A percentile compares a stretch with the other conserved stretches of the same genome.
These are phyloP conservation scores for Malurus cyaneus DNA, from an alignment of 2,113 vertebrate species.

Conservation along the genomic window DNA sequence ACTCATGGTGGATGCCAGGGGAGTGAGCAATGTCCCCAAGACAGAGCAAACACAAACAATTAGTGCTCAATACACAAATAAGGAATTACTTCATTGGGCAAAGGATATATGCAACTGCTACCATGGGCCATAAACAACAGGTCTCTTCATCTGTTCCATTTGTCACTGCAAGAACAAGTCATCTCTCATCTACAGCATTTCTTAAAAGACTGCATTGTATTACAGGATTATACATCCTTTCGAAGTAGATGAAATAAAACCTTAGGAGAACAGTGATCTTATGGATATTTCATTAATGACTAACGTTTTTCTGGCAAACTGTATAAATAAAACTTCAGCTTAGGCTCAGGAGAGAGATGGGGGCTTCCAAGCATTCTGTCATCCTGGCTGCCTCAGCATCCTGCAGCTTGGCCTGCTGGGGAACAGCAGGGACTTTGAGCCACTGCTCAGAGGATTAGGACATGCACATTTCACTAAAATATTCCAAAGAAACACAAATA, in stretches of 20 bases:
- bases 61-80: not conserved
- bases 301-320: conserved; percentile 16
- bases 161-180: not conserved
- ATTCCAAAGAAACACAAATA: not conserved
- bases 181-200: not conserved
- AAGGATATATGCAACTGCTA: not conserved
- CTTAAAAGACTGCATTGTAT: not conserved
- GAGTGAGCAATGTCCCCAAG: conserved; percentile 1
- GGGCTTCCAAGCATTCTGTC: conserved; percentile 33
- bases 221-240: not conserved
- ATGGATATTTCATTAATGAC: not conserved
- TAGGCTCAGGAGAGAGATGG: not conserved
- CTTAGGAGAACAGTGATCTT: not conserved
- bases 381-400: not conserved
- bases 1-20: not conserved
- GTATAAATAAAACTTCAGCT: not conserved
- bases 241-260: not conserved
- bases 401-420: not conserved
- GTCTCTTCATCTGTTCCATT: conserved; percentile 40
- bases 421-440: not conserved
- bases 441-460: not conserved
- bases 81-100: not conserved
- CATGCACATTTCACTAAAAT: not conserved
- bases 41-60: not conserved
- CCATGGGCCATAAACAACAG: not conserved